Conservation (phyloP, 1,140 invertebrate genomes). For the Hestina assimilis region DNA sequence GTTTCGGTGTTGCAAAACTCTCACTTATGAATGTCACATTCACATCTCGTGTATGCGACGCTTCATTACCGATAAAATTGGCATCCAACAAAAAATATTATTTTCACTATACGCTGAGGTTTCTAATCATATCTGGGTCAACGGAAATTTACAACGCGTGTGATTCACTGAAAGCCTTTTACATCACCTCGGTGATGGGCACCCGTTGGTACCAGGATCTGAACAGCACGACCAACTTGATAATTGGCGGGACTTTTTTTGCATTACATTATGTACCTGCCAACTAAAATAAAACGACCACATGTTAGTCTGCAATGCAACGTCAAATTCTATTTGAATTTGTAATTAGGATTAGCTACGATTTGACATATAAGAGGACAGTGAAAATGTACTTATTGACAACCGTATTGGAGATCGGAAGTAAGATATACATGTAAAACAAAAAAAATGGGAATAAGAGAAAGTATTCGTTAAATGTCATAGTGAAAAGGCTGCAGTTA, state of each 20-base stretch:
- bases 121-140: constrained; percentile 76
- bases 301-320: constrained; percentile 52
- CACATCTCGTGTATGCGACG: constrained; percentile 61
- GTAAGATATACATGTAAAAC: constrained; percentile 42
- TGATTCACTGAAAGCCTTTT: constrained; percentile 71
- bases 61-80: constrained; percentile 67
- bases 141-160: constrained; percentile 66
- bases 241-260: constrained; percentile 60
- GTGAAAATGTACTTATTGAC: constrained; percentile 64
- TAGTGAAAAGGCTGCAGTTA: constrained; percentile 56
- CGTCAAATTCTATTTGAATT: constrained; percentile 50
- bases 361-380: constrained; percentile 53
- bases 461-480: constrained; percentile 56
- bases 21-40: constrained; percentile 74
- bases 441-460: constrained; percentile 64
- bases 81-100: constrained; percentile 68
- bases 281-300: constrained; percentile 41
- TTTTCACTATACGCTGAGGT: constrained; percentile 63
- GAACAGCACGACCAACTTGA: constrained; percentile 39
- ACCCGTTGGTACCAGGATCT: constrained; percentile 70
- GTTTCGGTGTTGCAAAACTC: constrained; percentile 73
- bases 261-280: constrained; percentile 32
- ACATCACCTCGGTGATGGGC: constrained; percentile 55
- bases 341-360: constrained; percentile 60
- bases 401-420: constrained; percentile 52